These are phyloP conservation scores for Spermophilus dauricus DNA, from an alignment of 2,113 vertebrate genomes.

Conservation along the genomic window DNA sequence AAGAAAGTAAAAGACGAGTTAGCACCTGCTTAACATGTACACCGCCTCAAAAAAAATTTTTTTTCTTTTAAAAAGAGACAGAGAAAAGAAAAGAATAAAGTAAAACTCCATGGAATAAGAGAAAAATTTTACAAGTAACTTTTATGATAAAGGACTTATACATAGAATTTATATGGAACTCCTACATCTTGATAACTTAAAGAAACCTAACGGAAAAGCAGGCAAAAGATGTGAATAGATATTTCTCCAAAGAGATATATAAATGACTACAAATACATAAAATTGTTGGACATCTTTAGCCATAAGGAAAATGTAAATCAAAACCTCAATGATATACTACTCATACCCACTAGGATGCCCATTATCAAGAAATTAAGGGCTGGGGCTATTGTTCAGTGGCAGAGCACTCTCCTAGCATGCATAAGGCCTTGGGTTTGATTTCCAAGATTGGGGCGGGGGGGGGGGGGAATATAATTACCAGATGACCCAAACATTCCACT, in stretches of 20 bases:
- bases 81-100: no score
- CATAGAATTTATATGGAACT: background rate
- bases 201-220: conserved; percentile 15
- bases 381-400: background rate
- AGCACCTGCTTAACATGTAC: no score
- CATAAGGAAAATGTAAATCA: conserved; percentile 9
- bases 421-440: background rate
- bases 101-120: background rate
- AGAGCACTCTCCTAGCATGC: background rate
- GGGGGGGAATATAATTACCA: no score
- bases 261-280: background rate
- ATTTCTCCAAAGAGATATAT: background rate
- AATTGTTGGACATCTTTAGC: background rate
- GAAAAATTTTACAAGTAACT: background rate
- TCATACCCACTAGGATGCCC: background rate
- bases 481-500: background rate
- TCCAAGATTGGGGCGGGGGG: no score
- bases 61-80: no score
- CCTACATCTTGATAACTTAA: background rate
- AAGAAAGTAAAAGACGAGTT: background rate
- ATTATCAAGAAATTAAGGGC: background rate
- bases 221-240: background rate
- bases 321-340: background rate
- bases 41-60: no score
- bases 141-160: background rate